Conservation (phyloP, 2,797 vertebrate genomes). For the Erithacus rubecula region DNA sequence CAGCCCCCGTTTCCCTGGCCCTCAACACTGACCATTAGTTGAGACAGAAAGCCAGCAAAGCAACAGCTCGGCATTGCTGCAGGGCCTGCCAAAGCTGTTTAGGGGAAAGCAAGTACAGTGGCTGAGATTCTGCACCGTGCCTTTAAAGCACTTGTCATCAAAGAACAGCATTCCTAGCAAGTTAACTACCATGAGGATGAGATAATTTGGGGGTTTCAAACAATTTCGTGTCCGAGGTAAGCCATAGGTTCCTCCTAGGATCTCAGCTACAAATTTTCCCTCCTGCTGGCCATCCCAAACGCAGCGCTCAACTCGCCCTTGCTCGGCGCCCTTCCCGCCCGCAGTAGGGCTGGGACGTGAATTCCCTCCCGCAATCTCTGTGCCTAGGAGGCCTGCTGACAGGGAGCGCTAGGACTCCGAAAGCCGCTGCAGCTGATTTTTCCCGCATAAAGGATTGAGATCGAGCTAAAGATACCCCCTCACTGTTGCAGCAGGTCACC, state of each 20-base stretch:
- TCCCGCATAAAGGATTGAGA: not conserved
- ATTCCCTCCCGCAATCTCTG: not conserved
- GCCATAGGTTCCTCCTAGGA: not conserved
- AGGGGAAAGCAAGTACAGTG: not conserved
- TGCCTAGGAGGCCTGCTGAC: not conserved
- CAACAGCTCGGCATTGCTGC: not conserved
- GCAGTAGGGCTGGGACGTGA: not conserved
- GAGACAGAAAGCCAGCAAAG: not conserved
- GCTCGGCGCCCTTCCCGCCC: not conserved
- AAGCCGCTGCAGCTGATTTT: not conserved
- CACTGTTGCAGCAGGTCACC: not conserved
- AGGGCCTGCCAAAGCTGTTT: not conserved
- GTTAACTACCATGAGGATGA: conserved; percentile 12
- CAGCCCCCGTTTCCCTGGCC: not conserved
- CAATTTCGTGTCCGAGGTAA: conserved; percentile 11
- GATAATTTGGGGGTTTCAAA: conserved; percentile 24
- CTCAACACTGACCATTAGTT: not conserved
- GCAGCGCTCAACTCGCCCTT: not conserved
- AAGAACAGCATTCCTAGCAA: conserved; percentile 11
- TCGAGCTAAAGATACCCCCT: not conserved
- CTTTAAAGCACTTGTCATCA: conserved; percentile 43
- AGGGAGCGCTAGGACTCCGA: not conserved
- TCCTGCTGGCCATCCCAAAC: accelerated
- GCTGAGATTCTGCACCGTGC: not conserved
- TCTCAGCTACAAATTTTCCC: not conserved